Percentiles rank a stretch among this genome's conserved stretches.
Conservation (phyloP, 2,797 vertebrate genomes). For the Poeciliopsis presidionis region DNA sequence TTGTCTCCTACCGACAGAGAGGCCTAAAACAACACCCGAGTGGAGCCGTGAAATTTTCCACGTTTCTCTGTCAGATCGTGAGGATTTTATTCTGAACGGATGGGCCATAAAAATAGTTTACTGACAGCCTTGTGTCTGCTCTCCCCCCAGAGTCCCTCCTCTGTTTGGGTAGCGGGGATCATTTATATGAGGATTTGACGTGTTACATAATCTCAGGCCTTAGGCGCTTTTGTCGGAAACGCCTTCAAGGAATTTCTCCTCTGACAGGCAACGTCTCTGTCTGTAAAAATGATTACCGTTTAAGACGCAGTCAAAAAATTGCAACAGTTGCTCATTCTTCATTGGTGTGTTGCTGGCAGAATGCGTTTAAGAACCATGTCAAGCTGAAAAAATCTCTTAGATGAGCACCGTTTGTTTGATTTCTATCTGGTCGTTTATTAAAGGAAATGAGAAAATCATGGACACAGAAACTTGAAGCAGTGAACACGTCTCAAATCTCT, state of each 20-base stretch:
- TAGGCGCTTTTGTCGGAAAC: slow-evolving; percentile 51
- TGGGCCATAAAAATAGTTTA: slow-evolving; percentile 21
- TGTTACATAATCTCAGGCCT: slow-evolving; percentile 56
- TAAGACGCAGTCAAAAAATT: background rate
- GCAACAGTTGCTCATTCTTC: background rate
- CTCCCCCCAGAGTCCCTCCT: slow-evolving; percentile 32
- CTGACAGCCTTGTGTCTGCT: background rate
- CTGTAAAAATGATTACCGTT: background rate
- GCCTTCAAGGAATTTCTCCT: slow-evolving; percentile 10
- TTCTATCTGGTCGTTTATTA: background rate
- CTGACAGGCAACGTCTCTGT: background rate
- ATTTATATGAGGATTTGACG: slow-evolving; percentile 48
- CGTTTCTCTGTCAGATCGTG: slow-evolving; percentile 33
- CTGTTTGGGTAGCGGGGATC: slow-evolving; percentile 47
- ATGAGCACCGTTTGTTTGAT: background rate
- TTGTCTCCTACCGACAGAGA: slow-evolving; percentile 72
- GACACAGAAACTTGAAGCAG: background rate
- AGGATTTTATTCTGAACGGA: slow-evolving; percentile 6
- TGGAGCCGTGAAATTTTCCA: slow-evolving; percentile 56
- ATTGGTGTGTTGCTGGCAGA: background rate
- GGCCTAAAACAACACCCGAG: slow-evolving; percentile 74
- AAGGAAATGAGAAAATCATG: background rate
- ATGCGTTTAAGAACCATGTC: no score
- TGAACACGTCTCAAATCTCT: background rate
- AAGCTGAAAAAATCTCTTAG: background rate